Base-by-base conservation (phyloP, 1,140 invertebrate genomes). In the Marisa cornuarietis region DNA sequence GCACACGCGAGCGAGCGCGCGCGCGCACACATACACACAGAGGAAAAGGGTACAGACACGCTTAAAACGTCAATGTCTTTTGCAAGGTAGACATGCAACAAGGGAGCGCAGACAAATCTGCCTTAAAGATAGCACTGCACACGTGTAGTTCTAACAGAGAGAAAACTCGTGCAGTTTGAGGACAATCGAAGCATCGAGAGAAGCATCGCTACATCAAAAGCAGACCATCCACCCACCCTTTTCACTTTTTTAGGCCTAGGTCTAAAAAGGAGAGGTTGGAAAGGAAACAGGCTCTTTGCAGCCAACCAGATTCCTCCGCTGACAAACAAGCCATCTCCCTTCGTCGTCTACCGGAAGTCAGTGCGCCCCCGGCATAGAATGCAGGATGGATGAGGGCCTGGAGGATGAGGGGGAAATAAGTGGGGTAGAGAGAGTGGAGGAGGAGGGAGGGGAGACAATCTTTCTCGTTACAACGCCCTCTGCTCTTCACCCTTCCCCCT, bases 251-350 rank as follows among this genome's bases (percentile, higher is more conserved):
- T 58, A 58, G 54, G 16, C 54, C 54, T 42, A 58, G 54, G 54
- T 58, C 54, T 18, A 58, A 58, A 58, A 58, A 58, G 54, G 11
- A 58, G 54, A 58, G 54, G 11, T 42, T 20, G 61, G 51, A 76
- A 52, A 69, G 76, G 65, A 77, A 77, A 65, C 49, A 24, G 65
- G 26, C 76, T 69, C 65, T 77, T 77, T 68, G 24, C 76, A 52
- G 42, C 51, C 49, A 52, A 51, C 76, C n/a, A 65, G 49, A 77
- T 77, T 69, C 76, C 51, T 77, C 76, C 76, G 76, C 76, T 77
- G 76, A 54, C 76, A 77, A 77, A 77, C 76, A 77, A 77, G 63
- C 31, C 76, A 62, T 63, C 65, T 77, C 65, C 76, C 76, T 68
- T n/a, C 76, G 76, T 51, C 65, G 61, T 54, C 26, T 14, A 26